A percentile compares a stretch with the other conserved stretches of the same genome.
Evolutionary conservation across 2,888 invertebrate genomes (phyloP).

Genomic region (Abrostola triplasia): DNA sequence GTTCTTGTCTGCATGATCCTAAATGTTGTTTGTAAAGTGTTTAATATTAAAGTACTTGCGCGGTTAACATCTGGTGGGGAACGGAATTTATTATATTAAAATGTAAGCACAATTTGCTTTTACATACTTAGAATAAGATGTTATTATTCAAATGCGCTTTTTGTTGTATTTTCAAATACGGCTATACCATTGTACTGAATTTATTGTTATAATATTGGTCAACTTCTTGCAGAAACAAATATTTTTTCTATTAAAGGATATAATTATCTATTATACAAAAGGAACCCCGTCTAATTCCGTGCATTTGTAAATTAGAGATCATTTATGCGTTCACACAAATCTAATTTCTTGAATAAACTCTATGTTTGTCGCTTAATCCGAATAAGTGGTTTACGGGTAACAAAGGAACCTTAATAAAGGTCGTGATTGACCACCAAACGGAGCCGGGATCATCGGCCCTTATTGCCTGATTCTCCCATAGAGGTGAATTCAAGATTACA

Average conservation of each 20-base stretch:
- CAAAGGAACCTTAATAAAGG: slow-evolving; percentile 44
- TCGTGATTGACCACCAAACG: slow-evolving; percentile 46
- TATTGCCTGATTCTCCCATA: slow-evolving; percentile 23
- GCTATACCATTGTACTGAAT: no score
- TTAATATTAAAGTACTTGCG: not conserved
- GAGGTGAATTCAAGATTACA: slow-evolving; percentile 10
- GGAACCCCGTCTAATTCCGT: not conserved
- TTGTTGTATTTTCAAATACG: no score
- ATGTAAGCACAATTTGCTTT: no score
- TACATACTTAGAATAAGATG: no score
- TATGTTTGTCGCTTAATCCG: slow-evolving; percentile 46
- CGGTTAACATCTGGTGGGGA: not conserved
- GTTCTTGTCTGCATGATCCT: not conserved
- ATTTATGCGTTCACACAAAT: no score
- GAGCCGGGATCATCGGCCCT: slow-evolving; percentile 34
- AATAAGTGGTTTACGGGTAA: slow-evolving; percentile 43
- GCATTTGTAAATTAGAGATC: slow-evolving; percentile 19
- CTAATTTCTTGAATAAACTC: slow-evolving; percentile 35
- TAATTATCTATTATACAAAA: no score
- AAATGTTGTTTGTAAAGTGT: not conserved
- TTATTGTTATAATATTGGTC: no score
- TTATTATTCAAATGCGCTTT: no score
- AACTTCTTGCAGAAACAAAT: no score
- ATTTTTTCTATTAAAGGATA: no score
- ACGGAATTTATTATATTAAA: no score